Conservation (phyloP, 2,797 vertebrate genomes). For the Pseudochirops cupreus region DNA sequence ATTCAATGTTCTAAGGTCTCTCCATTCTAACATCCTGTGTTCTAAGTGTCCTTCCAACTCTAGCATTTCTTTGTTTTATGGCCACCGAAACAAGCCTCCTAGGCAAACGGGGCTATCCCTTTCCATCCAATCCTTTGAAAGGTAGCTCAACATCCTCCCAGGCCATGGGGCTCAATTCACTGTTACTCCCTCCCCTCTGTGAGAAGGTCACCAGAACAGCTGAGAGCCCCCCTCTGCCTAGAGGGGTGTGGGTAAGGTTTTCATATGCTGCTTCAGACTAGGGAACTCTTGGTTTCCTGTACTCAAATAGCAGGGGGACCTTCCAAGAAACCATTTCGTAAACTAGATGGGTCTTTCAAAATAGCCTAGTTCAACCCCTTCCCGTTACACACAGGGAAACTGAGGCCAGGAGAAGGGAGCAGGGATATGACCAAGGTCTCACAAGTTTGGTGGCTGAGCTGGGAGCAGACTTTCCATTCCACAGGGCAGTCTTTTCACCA, state of each 20-base stretch:
- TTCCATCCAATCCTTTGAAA: neutral
- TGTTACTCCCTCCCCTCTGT: neutral
- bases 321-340: neutral
- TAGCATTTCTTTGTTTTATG: neutral
- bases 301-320: neutral
- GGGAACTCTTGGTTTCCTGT: neutral
- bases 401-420: neutral
- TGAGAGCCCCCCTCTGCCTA: neutral
- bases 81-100: neutral
- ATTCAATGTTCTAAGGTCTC: neutral
- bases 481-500: neutral
- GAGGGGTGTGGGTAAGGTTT: neutral
- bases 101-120: neutral
- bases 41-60: neutral
- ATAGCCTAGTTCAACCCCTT: neutral
- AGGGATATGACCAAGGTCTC: neutral
- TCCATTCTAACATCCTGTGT: neutral
- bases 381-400: neutral
- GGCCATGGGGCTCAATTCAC: neutral
- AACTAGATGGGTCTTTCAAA: neutral
- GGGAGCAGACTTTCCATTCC: neutral
- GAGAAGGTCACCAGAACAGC: neutral
- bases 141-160: neutral
- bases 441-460: neutral
- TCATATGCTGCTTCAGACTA: neutral